A percentile compares a stretch with the other conserved stretches of the same genome.
These are phyloP conservation scores for Tragelaphus buxtoni DNA, from an alignment of 2,113 vertebrate species.

Conservation along the genomic window DNA sequence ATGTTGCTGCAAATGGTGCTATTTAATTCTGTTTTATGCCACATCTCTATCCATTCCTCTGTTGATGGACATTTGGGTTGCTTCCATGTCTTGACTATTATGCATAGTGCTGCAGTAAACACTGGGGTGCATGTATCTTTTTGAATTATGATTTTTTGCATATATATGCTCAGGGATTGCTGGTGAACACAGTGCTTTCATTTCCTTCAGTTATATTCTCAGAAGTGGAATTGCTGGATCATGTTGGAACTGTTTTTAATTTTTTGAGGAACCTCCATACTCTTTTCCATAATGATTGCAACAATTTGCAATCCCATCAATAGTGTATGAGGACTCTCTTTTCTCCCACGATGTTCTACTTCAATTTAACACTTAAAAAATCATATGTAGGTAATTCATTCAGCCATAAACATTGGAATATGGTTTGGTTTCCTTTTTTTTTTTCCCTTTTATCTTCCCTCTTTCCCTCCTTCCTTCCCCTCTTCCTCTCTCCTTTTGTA, in stretches of 20 bases:
- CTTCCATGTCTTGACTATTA: background rate
- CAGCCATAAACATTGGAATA: background rate
- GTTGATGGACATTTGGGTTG: background rate
- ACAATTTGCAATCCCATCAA: background rate
- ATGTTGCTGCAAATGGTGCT: background rate
- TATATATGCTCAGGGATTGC: background rate
- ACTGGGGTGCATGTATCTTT: background rate
- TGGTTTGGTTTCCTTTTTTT: background rate
- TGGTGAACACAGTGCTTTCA: background rate
- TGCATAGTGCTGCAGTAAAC: background rate
- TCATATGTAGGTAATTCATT: background rate
- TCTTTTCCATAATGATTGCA: background rate
- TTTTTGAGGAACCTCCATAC: background rate
- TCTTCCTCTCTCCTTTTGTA: background rate
- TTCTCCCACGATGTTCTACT: background rate
- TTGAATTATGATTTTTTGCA: background rate
- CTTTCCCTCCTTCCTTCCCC: background rate
- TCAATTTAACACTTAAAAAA: background rate
- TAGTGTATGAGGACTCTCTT: background rate
- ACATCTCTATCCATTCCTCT: background rate
- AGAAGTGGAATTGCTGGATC: background rate
- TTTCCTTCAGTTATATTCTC: background rate
- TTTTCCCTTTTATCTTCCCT: background rate
- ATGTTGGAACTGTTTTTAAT: background rate
- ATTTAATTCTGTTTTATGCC: background rate